These are phyloP conservation scores for Procambarus virginalis DNA, from an alignment of 1,140 invertebrate genomes.

Conservation along the genomic window DNA sequence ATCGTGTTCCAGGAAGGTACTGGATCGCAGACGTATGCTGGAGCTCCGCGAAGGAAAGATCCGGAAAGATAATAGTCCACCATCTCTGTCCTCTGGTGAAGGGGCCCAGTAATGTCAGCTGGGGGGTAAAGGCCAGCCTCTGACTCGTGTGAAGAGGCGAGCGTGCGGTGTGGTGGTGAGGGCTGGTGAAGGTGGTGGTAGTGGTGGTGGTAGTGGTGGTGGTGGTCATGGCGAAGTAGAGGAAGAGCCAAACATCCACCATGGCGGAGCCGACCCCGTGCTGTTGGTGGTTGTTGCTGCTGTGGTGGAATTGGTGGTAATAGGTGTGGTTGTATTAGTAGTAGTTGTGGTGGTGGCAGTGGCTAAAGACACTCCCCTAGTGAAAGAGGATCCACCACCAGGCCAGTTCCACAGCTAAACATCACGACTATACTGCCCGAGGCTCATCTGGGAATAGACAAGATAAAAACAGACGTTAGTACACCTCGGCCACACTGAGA, in stretches of 20 bases:
- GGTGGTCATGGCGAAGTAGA: background rate
- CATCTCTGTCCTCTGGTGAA: too few relatives aligned
- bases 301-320: conserved; percentile 11
- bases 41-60: too few relatives aligned
- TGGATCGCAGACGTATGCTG: too few relatives aligned
- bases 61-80: too few relatives aligned
- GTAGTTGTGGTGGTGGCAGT: conserved; percentile 21
- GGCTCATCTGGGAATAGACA: conserved; percentile 14
- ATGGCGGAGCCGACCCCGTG: background rate
- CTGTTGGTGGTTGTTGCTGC: conserved; percentile 17
- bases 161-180: background rate
- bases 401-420: background rate
- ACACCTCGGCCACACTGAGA: background rate
- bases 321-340: conserved; percentile 22
- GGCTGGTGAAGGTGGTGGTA: too few relatives aligned
- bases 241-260: background rate
- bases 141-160: background rate
- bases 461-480: background rate
- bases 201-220: background rate
- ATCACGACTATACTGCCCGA: conserved; percentile 15
- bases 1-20: too few relatives aligned
- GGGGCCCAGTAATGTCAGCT: too few relatives aligned
- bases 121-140: too few relatives aligned
- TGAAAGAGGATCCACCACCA: background rate
- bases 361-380: background rate